A percentile compares a stretch with the other conserved stretches of the same genome.
These are phyloP conservation scores for Meloidogyne floridensis DNA, from an alignment of 1,140 invertebrate species.

Conservation along the genomic window DNA sequence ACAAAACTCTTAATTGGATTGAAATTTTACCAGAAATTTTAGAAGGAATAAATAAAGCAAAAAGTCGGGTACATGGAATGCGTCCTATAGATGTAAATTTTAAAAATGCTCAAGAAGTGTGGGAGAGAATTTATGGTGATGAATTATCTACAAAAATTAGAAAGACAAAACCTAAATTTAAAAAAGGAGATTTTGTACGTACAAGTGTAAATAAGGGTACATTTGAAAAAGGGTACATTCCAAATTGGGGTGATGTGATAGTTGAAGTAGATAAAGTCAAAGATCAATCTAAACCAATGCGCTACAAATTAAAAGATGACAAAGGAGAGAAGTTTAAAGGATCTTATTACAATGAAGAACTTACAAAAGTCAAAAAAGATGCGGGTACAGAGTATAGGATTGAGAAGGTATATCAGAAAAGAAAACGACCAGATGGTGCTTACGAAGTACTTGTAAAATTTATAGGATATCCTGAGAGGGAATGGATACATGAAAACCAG, in stretches of 20 bases:
- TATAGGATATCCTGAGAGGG: slow-evolving; percentile 4
- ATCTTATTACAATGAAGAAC: slow-evolving; percentile 1
- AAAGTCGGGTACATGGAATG: slow-evolving; percentile 30
- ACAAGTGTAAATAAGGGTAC: neutral
- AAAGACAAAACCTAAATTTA: neutral
- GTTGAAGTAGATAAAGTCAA: neutral
- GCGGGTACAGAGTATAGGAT: neutral
- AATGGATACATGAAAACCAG: slow-evolving; percentile 22
- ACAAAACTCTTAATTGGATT: slow-evolving; percentile 35
- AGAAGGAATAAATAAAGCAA: slow-evolving; percentile 36
- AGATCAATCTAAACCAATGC: slow-evolving; percentile 16
- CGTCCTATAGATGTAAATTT: slow-evolving; percentile 31
- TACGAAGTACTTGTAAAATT: slow-evolving; percentile 16
- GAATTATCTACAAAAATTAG: neutral
- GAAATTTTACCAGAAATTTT: slow-evolving; percentile 39
- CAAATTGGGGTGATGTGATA: slow-evolving; percentile 24
- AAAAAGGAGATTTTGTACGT: neutral
- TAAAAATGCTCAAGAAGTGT: slow-evolving; percentile 14
- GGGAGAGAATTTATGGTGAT: slow-evolving; percentile 26
- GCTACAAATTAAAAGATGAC: neutral
- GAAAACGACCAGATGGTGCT: neutral
- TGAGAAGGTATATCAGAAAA: neutral
- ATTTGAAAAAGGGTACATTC: slow-evolving; percentile 25
- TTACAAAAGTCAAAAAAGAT: neutral
- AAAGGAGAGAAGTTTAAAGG: slow-evolving; percentile 13